Base-by-base conservation (phyloP, 2,113 vertebrate species). In the Onychorhynchus coronatus region DNA sequence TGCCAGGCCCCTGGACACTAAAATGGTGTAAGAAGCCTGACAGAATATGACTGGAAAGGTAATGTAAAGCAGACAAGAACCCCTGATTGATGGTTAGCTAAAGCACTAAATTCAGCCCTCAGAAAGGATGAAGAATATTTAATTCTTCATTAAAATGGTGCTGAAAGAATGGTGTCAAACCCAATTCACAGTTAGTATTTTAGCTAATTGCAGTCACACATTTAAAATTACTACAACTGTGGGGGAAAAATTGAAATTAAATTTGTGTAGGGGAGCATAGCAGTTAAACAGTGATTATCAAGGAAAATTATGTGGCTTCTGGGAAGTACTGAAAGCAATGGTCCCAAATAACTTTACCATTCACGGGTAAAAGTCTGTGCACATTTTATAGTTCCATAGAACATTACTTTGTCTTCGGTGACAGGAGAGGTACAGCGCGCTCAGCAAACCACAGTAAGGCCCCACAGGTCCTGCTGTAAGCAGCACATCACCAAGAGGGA, bases 251-350 rank as follows among this genome's bases (percentile, higher is more conserved):
- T 5, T 92, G 52, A 95, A 95, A 92, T 84, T 72, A 91, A 89
- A 90, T 88, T 81, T 92, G 88, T 74, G 76, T 74, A 91, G 84
- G 81, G 82, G 94, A 86, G 53, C 77, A 91, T 46, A 53, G 59
- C 80, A 94, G 72, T 95, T 96, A 94, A 95, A 73, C 42, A 79
- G 88, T 61, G 87, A 89, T 93, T 89, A 94, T 50, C 35, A 76
- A 90, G 59, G 85, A 95, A 93, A 88, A 91, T 88, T 74, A 82
- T 85, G 76, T 74, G 89, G 85, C 92, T 96, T 97, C 73, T 92
- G 84, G 85, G 88, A 94, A 95, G 93, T 24, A 63, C 27, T 81
- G 68, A 95, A 77, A 78, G 58, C 78, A 74, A 24, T 77, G 91
- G 88, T 95, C 90, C 92, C 85, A 94, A 89, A 89, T 72, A 93